A percentile compares a stretch with the other conserved stretches of the same genome.
These are phyloP conservation scores for Tyrophagus putrescentiae DNA, from an alignment of 1,140 invertebrate genomes.

Conservation along the genomic window DNA sequence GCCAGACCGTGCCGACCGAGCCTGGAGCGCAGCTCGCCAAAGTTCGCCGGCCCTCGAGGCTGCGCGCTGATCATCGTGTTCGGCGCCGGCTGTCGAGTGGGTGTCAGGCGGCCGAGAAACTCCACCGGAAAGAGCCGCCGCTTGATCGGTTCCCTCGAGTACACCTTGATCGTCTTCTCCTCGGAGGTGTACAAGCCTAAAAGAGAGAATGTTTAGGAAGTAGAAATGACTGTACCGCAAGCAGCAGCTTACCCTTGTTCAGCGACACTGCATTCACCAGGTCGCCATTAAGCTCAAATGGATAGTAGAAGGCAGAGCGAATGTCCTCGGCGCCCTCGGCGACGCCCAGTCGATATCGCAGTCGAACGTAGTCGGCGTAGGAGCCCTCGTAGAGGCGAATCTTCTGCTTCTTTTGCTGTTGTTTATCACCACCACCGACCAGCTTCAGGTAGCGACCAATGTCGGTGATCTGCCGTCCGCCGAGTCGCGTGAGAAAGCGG, in stretches of 20 bases:
- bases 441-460: background rate
- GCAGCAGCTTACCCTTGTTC: constrained; percentile 61
- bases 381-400: background rate
- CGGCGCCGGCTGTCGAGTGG: constrained; percentile 1
- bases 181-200: constrained; percentile 47
- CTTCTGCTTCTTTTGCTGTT: background rate
- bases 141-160: constrained; percentile 3
- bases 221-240: constrained; percentile 38
- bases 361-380: constrained; percentile 29
- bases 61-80: background rate
- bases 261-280: constrained; percentile 86
- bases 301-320: constrained; percentile 61
- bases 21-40: background rate
- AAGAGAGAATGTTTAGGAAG: background rate
- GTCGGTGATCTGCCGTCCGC: background rate
- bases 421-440: no score
- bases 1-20: constrained; percentile 5
- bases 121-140: constrained; percentile 16
- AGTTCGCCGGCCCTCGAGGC: no score
- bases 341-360: constrained; percentile 66
- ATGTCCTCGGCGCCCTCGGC: constrained; percentile 71
- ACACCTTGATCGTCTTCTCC: constrained; percentile 24
- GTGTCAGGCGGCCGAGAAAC: background rate
- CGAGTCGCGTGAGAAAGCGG: constrained; percentile 10
- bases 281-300: constrained; percentile 83